These are phyloP conservation scores for Scatophagus argus DNA, from an alignment of 2,113 vertebrate species.

Conservation along the genomic window DNA sequence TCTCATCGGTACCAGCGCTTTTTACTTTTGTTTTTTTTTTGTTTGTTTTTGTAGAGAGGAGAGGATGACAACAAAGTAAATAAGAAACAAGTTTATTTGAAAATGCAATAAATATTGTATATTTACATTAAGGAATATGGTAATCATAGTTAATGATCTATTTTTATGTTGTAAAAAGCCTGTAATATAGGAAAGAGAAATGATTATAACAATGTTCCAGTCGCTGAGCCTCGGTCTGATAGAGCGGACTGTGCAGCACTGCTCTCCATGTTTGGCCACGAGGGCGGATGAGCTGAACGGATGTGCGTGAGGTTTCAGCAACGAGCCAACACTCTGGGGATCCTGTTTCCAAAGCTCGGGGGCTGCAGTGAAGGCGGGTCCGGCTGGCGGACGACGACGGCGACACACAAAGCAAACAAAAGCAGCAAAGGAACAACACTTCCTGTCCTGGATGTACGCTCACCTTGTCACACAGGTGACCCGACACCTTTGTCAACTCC, in stretches of 20 bases:
- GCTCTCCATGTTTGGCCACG: constrained; percentile 52
- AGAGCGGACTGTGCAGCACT: constrained; percentile 34
- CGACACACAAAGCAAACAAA: background rate
- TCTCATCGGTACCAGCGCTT: constrained; percentile 77
- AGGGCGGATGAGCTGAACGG: constrained; percentile 27
- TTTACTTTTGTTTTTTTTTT: constrained; percentile 46
- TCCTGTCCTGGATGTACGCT: constrained; percentile 29
- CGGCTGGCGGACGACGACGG: background rate
- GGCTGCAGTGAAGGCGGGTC: background rate
- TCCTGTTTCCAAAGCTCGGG: background rate
- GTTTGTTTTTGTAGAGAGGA: constrained; percentile 32
- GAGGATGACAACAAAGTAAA: constrained; percentile 55
- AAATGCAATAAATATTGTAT: constrained; percentile 83
- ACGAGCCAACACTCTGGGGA: constrained; percentile 10
- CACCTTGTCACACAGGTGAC: constrained; percentile 40
- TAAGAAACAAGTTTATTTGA: constrained; percentile 73
- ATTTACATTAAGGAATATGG: constrained; percentile 84
- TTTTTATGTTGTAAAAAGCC: constrained; percentile 89
- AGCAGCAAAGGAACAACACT: background rate
- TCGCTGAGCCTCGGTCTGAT: constrained; percentile 59
- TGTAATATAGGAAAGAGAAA: constrained; percentile 83
- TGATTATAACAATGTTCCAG: constrained; percentile 61
- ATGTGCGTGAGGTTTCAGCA: constrained; percentile 21
- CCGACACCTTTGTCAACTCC: constrained; percentile 48
- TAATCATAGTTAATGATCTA: constrained; percentile 87